These are phyloP conservation scores for Cryptosula pallasiana DNA, from an alignment of 2,888 invertebrate genomes.

Conservation along the genomic window DNA sequence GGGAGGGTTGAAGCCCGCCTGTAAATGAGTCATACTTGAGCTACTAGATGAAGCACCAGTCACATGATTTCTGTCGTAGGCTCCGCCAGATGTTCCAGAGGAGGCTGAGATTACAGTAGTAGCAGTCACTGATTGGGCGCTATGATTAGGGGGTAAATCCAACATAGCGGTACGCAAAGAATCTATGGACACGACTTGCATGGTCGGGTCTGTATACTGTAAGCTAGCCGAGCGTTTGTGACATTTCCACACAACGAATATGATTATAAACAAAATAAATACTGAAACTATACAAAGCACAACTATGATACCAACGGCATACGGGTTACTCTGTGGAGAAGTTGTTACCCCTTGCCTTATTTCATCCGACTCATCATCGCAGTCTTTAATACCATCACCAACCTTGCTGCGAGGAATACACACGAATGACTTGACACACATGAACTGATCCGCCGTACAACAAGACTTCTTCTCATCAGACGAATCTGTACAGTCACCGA, in stretches of 20 bases:
- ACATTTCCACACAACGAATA: constrained; percentile 40
- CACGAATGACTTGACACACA: constrained; percentile 34
- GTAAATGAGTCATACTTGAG: constrained; percentile 57
- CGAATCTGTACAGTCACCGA: constrained; percentile 40
- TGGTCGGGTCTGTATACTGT: not conserved
- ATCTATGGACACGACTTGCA: not conserved
- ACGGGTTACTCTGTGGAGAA: constrained; percentile 36
- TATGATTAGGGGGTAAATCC: not conserved
- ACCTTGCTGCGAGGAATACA: constrained; percentile 34
- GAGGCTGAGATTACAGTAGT: constrained; percentile 23
- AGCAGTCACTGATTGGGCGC: not conserved
- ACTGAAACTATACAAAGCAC: constrained; percentile 57
- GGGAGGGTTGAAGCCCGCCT: constrained; percentile 59
- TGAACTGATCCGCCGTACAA: constrained; percentile 38
- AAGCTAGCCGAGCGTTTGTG: not conserved
- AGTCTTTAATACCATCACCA: constrained; percentile 41
- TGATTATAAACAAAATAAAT: constrained; percentile 56
- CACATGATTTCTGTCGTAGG: constrained; percentile 63
- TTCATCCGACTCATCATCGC: constrained; percentile 43
- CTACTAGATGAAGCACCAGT: constrained; percentile 69
- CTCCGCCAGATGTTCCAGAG: constrained; percentile 2
- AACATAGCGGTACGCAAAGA: not conserved
- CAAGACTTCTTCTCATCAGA: constrained; percentile 44
- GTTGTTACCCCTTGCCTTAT: constrained; percentile 24
- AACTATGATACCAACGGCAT: constrained; percentile 49